Conservation (phyloP, 1,140 invertebrate genomes). For the Vanessa atalanta region DNA sequence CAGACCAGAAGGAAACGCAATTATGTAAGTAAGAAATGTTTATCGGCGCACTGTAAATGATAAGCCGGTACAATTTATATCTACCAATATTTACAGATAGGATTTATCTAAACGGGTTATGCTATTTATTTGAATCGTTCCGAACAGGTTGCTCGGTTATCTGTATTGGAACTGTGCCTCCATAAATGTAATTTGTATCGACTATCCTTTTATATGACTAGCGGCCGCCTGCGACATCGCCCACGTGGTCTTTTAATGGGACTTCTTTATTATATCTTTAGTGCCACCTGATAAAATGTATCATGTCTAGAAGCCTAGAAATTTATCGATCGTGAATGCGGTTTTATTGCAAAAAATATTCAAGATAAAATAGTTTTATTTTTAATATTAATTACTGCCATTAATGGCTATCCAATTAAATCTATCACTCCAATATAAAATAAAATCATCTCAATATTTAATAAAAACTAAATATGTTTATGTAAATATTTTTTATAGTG, state of each 20-base stretch:
- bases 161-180: conserved; percentile 58
- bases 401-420: neutral
- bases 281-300: conserved; percentile 28
- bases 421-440: neutral
- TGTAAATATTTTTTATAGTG: conserved; percentile 16
- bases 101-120: conserved; percentile 74
- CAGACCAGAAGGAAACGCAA: conserved; percentile 39
- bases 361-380: too few species aligned
- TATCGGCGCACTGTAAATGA: conserved; percentile 48
- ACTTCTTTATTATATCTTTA: conserved; percentile 35
- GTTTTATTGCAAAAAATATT: too few species aligned
- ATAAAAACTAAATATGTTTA: neutral
- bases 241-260: conserved; percentile 39
- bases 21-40: conserved; percentile 46
- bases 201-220: conserved; percentile 45
- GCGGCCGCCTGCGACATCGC: conserved; percentile 38
- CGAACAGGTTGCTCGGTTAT: conserved; percentile 72
- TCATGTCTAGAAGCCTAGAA: conserved; percentile 20
- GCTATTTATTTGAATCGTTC: conserved; percentile 74
- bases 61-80: conserved; percentile 58
- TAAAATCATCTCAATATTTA: neutral
- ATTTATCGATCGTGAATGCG: neutral
- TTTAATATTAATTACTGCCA: neutral
- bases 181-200: conserved; percentile 76
- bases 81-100: conserved; percentile 73